A percentile compares a stretch with the other conserved stretches of the same genome.
phyloP scores from a whole-genome alignment of 2,797 vertebrate genomes.

The Brachymystax lenok region DNA sequence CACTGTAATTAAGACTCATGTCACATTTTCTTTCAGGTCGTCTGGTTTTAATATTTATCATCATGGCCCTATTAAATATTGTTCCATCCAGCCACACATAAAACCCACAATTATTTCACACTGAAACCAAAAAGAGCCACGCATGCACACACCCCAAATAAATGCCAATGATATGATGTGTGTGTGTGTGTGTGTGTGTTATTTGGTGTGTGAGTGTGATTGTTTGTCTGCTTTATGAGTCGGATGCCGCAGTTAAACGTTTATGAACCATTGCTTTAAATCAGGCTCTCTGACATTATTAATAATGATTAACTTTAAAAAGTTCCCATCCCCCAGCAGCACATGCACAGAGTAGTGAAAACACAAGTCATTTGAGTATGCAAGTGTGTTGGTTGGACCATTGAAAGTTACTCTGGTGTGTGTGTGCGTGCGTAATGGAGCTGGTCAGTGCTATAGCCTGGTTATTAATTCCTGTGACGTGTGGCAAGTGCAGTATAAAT shows the following conservation, averaged over 20 bases:
- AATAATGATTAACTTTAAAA: constrained; percentile 20
- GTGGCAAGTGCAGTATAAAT: constrained; percentile 65
- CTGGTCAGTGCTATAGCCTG: constrained; percentile 50
- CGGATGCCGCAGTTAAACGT: constrained; percentile 43
- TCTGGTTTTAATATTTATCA: constrained; percentile 78
- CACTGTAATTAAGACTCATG: constrained; percentile 62
- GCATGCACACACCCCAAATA: constrained; percentile 21
- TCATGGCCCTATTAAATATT: constrained; percentile 77
- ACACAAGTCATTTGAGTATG: background rate
- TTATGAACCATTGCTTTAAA: constrained; percentile 59
- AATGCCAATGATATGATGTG: background rate
- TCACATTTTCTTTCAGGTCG: constrained; percentile 75
- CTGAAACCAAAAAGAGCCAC: constrained; percentile 12
- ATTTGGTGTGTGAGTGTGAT: constrained; percentile 14
- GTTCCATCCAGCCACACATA: constrained; percentile 70
- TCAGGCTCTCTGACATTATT: constrained; percentile 52
- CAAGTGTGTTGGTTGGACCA: constrained; percentile 7
- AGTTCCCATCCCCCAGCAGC: constrained; percentile 18
- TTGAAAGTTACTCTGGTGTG: background rate
- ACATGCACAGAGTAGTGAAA: no score
- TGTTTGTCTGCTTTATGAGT: constrained; percentile 7
- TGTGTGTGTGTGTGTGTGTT: constrained; percentile 36
- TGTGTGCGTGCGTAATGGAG: constrained; percentile 33
- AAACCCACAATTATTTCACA: constrained; percentile 65
- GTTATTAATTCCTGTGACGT: constrained; percentile 56